A percentile compares a stretch with the other conserved stretches of the same genome.
phyloP scores from a whole-genome alignment of 2,797 vertebrate species.

The Varecia variegata region DNA sequence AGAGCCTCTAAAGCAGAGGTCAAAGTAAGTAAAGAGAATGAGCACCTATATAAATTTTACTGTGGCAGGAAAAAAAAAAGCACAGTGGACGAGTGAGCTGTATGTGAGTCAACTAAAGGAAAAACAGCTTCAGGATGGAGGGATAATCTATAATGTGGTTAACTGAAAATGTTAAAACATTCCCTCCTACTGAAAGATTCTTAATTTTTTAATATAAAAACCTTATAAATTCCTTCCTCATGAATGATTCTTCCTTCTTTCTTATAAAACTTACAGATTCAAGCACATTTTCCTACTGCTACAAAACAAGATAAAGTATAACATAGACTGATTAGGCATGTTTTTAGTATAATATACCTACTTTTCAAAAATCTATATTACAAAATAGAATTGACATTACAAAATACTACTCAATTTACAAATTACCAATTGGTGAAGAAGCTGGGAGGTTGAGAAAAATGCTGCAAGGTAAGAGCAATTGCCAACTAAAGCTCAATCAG shows the following conservation, averaged over 20 bases:
- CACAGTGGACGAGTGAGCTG: not conserved
- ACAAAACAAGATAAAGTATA: not conserved
- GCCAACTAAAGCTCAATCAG: not conserved
- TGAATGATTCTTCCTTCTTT: not conserved
- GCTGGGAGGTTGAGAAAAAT: slow-evolving; percentile 28
- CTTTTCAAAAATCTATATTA: not conserved
- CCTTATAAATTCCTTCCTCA: not conserved
- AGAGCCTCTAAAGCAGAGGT: not conserved
- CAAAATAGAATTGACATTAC: not conserved
- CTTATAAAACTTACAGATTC: not conserved
- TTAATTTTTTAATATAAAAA: not conserved
- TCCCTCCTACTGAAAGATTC: not conserved
- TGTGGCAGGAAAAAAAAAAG: not conserved
- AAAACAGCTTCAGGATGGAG: not conserved
- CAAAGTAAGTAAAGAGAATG: not conserved
- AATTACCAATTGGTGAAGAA: not conserved
- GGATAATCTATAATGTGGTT: not conserved
- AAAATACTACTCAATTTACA: slow-evolving; percentile 11
- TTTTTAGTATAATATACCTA: not conserved
- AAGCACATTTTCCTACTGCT: not conserved
- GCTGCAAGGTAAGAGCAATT: not conserved
- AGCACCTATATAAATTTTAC: not conserved
- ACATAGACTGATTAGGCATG: not conserved
- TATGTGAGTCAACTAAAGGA: not conserved
- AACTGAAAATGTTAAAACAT: not conserved